Evolutionary conservation across 1,140 invertebrate species (phyloP), one percentile per base, ranked within the genome.

Genomic region (Drosophila pectinifera): DNA sequence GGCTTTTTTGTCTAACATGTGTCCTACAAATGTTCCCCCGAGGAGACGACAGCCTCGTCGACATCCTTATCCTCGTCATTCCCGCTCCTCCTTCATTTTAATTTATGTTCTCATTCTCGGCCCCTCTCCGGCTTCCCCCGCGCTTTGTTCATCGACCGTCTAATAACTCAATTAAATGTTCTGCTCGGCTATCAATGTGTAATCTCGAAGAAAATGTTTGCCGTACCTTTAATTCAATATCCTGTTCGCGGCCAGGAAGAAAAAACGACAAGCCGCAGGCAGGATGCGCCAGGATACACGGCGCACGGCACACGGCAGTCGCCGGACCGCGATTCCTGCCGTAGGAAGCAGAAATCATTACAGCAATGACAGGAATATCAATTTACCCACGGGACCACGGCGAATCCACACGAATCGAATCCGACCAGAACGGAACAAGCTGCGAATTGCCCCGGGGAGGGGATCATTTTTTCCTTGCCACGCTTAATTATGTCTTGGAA

Each of bases 161-260:
- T 88, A 79, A 86, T 88, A 88, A 88, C 84, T 88, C 83, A 88
- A 88, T 88, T 88, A 88, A 88, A 88, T 67, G 72, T 41, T 51
- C 62, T 54, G 61, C 34, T 36, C 14, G 11, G 42, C 49, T 88
- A 88, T 86, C 75, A 75, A 88, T 86, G 61, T 63, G 65, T 80
- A 83, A 88, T 88, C 83, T 88, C 59, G 57, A 73, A 34, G 78
- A 88, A 83, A 88, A 76, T 83, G 70, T 69, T 65, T 69, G 58
- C 83, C 70, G 64, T 82, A 36, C 82, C 79, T 63, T 77, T 89
- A 88, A 88, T 88, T 88, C 68, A 88, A 88, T 88, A 88, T 88
- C 83, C 83, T 88, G 76, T 72, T 62, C 14, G 45, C 38, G 72
- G 57, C 34, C 58, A 39, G 57, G 43, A 73, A 72, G 42, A 55